These are phyloP conservation scores for Plecturocebus donacophilus DNA, from an alignment of 2,113 vertebrate genomes.

Conservation along the genomic window DNA sequence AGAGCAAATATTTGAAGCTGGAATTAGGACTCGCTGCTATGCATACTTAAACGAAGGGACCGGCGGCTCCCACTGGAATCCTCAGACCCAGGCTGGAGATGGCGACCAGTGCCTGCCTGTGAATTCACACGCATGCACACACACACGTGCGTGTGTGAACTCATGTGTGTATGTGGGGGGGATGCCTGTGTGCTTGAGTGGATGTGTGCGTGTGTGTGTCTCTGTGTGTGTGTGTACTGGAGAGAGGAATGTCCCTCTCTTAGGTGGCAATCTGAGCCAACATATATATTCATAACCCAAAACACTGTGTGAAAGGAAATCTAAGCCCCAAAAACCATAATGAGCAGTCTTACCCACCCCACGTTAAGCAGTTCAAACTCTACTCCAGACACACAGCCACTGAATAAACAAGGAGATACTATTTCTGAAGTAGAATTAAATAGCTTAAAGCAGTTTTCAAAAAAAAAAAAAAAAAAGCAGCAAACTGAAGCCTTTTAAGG, in stretches of 20 bases:
- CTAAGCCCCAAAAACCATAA: conserved; percentile 73
- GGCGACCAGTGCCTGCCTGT: background rate
- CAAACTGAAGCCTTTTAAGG: conserved; percentile 93
- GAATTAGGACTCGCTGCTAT: conserved; percentile 82
- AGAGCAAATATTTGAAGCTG: conserved; percentile 88
- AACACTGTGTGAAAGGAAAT: conserved; percentile 75
- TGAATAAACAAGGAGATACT: conserved; percentile 94
- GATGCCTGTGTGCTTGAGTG: background rate
- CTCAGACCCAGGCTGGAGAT: conserved; percentile 59
- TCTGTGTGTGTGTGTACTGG: background rate
- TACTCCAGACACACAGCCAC: conserved; percentile 86
- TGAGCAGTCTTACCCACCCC: conserved; percentile 86
- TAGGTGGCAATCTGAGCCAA: conserved; percentile 67
- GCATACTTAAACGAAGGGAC: conserved; percentile 82
- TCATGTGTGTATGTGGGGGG: background rate
- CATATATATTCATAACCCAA: conserved; percentile 66
- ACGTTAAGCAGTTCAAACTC: conserved; percentile 87
- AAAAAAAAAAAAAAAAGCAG: conserved; percentile 81
- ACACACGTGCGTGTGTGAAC: background rate
- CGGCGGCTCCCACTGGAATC: conserved; percentile 58
- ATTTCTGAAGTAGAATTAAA: conserved; percentile 98
- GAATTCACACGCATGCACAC: background rate
- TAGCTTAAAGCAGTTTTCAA: conserved; percentile 95
- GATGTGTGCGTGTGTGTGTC: fast-evolving
- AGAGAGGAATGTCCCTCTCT: conserved; percentile 22